Base-by-base conservation (phyloP, 2,797 vertebrate species). In the Chromis chromis region DNA sequence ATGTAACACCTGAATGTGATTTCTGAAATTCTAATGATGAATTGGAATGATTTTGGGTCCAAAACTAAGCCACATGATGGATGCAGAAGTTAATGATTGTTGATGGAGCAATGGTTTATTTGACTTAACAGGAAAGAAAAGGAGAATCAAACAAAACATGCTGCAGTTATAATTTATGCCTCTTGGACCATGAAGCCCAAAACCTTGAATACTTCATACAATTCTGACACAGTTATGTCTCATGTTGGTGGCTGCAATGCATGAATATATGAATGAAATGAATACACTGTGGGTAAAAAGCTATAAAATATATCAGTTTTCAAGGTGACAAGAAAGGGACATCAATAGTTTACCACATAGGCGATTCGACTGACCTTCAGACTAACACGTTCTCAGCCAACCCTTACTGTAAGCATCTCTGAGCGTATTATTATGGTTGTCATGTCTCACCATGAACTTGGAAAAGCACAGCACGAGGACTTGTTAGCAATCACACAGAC, bases 261-360 rank as follows among this genome's bases (percentile, higher is more conserved):
- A 61, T 40, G 14, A 66, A 49, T 19, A 42, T 21, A 58, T 54
- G 28, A 63, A 66, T 69, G 19, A 2, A 40, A 54, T 48, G 16
- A 59, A 65, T 28, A 44, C 27, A 50, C 11, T 14, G 1, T 19
- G 17, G 17, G 17, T 10, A 48, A 44, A 56, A 0, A 60, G 49
- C 19, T 6, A 11, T 31, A 31, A 24, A 58, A 40, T 25, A 31
- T 11, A 36, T 40, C 12, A 17, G 14, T 60, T 40, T 55, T 55
- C 19, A 54, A 53, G 19, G 22, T 57, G 42, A 56, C 48, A 67
- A 74, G 6, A 7, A 33, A 22, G 5, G 25, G 52, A 42, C 40
- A 42, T 17, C 14, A 17, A 42, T 42, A 17, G 33, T 36, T 42
- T 9, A 14, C 40, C 40, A 14, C 16, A 17, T 8, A 1, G 5